Base-by-base conservation (phyloP, 2,797 vertebrate species). In the Petrocephalus sullivani region DNA sequence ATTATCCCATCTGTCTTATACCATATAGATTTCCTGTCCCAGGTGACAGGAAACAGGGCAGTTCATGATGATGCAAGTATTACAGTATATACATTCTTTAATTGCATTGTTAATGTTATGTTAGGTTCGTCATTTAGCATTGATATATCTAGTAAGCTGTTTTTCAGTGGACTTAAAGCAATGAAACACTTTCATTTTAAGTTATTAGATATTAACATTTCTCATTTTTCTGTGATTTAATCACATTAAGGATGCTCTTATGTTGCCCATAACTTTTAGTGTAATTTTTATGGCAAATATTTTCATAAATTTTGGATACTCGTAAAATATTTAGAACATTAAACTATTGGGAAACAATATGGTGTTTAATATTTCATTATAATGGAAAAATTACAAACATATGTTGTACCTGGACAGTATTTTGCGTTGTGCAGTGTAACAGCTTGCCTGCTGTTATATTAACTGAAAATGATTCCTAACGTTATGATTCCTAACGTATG, bases 401-500 rank as follows among this genome's bases (percentile, higher is more conserved):
- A 91, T 92, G 92, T 89, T n/a, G 28, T 93, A 93, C 92, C 90
- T 88, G 91, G 88, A 91, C 91, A 89, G 90, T 93, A 93, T 94
- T 94, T 94, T 92, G 93, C 94, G 94, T 94, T 91, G 93, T 91
- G 92, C 93, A 95, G 94, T 91, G 91, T 88, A 90, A 91, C 91
- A 90, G 91, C 94, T 94, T 92, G 93, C 94, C 94, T 90, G 93
- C 91, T 94, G 94, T 93, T 94, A 94, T 92, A 94, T 92, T 93
- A 95, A 94, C 94, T 94, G 93, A 94, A 96, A 96, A 95, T 95
- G 94, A 91, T 95, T 94, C 89, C 89, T 90, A 89, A 91, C n/a
- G n/a, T n/a, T n/a, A n/a, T n/a, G n/a, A n/a, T n/a, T n/a, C n/a
- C n/a, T n/a, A n/a, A n/a, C n/a, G n/a, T n/a, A 96, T 95, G 94